Percentiles rank a stretch among this genome's conserved stretches.
Evolutionary conservation across 2,797 vertebrate species (phyloP).

Genomic region (Etheostoma nigrum): DNA sequence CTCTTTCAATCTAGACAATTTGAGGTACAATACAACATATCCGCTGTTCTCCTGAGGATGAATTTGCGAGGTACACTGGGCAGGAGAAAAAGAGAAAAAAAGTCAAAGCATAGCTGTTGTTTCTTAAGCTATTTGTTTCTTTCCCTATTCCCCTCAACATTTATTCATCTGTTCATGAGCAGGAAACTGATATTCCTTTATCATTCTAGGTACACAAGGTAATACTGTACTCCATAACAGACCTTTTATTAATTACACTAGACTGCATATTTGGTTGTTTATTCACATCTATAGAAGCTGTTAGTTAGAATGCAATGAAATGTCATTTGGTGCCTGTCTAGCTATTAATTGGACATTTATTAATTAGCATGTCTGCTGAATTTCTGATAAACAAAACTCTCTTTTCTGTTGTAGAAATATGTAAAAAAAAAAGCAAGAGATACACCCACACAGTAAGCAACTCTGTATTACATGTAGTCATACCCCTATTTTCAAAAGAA

Average conservation of each 20-base stretch:
- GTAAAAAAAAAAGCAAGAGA: background rate
- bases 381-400: constrained; percentile 1
- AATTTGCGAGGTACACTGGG: constrained; percentile 57
- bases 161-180: constrained; percentile 55
- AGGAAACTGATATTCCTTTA: constrained; percentile 26
- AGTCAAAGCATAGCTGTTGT: constrained; percentile 51
- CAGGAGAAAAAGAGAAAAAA: constrained; percentile 9
- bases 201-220: constrained; percentile 22
- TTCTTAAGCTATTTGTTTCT: constrained; percentile 65
- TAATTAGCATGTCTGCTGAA: background rate
- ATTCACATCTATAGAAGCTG: constrained; percentile 16
- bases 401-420: constrained; percentile 20
- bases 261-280: constrained; percentile 13
- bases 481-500: background rate
- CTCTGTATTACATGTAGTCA: background rate
- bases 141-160: constrained; percentile 36
- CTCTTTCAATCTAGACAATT: constrained; percentile 83
- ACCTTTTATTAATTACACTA: constrained; percentile 10
- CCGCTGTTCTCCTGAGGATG: constrained; percentile 66
- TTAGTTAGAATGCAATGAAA: constrained; percentile 2
- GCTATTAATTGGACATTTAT: constrained; percentile 2
- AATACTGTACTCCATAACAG: constrained; percentile 29
- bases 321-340: background rate
- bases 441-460: background rate
- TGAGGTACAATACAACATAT: constrained; percentile 65